phyloP scores from a whole-genome alignment of 2,797 vertebrate species.

The Artibeus lituratus region DNA sequence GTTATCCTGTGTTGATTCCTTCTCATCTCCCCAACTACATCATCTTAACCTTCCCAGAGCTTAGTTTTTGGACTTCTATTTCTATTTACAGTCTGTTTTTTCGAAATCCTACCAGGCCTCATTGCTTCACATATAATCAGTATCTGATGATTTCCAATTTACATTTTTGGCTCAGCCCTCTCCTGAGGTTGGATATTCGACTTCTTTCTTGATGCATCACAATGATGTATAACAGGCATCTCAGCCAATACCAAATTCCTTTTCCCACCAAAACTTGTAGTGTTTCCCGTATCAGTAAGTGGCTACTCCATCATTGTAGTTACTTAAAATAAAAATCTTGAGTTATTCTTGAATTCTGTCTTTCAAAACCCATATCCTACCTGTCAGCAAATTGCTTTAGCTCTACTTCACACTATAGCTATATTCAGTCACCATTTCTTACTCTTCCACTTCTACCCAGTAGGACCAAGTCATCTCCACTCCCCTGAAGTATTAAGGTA shows the following conservation, averaged over 20 bases:
- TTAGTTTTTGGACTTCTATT: constrained; percentile 22
- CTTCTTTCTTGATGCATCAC: constrained; percentile 12
- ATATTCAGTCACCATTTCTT: neutral
- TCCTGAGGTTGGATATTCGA: neutral
- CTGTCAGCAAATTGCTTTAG: constrained; percentile 5
- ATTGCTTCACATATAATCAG: neutral
- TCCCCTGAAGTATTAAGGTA: neutral
- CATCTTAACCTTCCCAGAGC: neutral
- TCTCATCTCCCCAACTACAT: neutral
- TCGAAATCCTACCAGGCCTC: neutral
- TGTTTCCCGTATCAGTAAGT: neutral
- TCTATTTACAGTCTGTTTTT: neutral
- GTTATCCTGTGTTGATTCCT: neutral
- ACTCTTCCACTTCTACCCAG: neutral
- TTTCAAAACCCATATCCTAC: neutral
- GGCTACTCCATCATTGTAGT: neutral
- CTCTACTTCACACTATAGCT: neutral
- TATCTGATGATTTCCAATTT: constrained; percentile 21
- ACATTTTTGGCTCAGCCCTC: neutral
- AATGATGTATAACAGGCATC: neutral
- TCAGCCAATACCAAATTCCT: neutral
- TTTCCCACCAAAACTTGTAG: neutral
- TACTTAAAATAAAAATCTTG: constrained; percentile 1
- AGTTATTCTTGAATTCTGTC: constrained; percentile 29
- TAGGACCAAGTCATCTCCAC: neutral